Conservation (phyloP, 2,113 vertebrate species). For the Mesoclemmys tuberculata region DNA sequence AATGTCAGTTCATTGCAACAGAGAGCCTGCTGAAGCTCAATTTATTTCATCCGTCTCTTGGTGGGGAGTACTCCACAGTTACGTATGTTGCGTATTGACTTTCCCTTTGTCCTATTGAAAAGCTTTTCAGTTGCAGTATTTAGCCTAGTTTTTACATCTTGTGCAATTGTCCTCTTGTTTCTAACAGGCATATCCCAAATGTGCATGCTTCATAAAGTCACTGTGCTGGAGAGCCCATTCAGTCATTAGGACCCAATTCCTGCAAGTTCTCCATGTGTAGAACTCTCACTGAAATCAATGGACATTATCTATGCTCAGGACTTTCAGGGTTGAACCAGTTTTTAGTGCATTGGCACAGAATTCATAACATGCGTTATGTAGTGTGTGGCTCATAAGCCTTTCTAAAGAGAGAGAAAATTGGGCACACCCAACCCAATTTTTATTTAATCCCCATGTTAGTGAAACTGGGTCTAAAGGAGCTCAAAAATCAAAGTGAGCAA, state of each 20-base stretch:
- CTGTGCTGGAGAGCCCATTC: neutral
- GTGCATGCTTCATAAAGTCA: neutral
- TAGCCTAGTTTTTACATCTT: neutral
- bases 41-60: neutral
- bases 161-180: neutral
- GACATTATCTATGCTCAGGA: neutral
- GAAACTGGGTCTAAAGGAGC: constrained; percentile 6
- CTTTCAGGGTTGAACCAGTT: neutral
- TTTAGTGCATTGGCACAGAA: neutral
- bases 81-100: neutral
- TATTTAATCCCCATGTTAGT: neutral
- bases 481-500: neutral
- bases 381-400: rapidly evolving
- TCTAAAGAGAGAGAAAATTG: neutral
- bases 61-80: neutral
- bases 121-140: neutral
- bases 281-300: neutral
- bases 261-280: neutral
- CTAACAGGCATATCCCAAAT: rapidly evolving
- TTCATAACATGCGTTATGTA: neutral
- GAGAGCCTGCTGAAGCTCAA: neutral
- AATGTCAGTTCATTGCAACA: neutral
- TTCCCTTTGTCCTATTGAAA: neutral
- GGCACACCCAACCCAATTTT: neutral
- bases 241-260: rapidly evolving